Percentiles rank a stretch among this genome's conserved stretches.
Evolutionary conservation across 92 coral and sea anemone genomes (phyloP).

Genomic region (Heliopora coerulea): DNA sequence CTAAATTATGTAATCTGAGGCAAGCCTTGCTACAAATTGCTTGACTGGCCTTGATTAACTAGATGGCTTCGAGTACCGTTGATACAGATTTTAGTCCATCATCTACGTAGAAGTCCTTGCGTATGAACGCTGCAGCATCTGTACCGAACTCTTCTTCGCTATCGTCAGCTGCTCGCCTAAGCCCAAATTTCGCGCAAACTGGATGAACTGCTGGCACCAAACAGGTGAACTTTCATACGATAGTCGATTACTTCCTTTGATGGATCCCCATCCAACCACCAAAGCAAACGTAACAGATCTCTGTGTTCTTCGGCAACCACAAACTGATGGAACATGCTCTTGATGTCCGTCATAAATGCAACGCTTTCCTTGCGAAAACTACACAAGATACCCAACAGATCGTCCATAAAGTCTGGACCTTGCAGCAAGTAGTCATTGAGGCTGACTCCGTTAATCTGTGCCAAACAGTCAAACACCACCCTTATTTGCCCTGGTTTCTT

Average conservation of each 20-base stretch:
- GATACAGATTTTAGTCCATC: conserved; percentile 37
- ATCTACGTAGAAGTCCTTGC: conserved; percentile 32
- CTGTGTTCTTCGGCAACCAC: conserved; percentile 46
- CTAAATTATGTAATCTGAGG: conserved; percentile 42
- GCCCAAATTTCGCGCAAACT: conserved; percentile 61
- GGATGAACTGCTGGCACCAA: conserved; percentile 64
- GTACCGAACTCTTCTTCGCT: conserved; percentile 3
- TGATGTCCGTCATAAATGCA: conserved; percentile 38
- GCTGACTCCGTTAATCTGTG: conserved; percentile 15
- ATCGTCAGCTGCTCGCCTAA: conserved; percentile 20
- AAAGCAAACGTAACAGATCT: conserved; percentile 50
- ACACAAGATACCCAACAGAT: conserved; percentile 41
- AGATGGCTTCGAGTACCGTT: conserved; percentile 28
- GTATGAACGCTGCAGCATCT: conserved; percentile 13
- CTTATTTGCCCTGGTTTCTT: no score
- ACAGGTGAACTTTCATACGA: conserved; percentile 66
- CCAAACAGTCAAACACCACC: conserved; percentile 50
- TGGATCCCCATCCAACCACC: conserved; percentile 40
- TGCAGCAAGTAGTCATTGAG: conserved; percentile 44
- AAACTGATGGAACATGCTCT: conserved; percentile 57
- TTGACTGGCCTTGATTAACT: conserved; percentile 24
- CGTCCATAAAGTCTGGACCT: conserved; percentile 49
- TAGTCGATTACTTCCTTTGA: conserved; percentile 44
- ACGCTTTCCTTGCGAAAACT: conserved; percentile 45
- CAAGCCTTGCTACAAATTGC: conserved; percentile 37